A percentile compares a stretch with the other conserved stretches of the same genome.
These are phyloP conservation scores for Salpingus planirostris DNA, from an alignment of 2,888 invertebrate genomes.

Conservation along the genomic window DNA sequence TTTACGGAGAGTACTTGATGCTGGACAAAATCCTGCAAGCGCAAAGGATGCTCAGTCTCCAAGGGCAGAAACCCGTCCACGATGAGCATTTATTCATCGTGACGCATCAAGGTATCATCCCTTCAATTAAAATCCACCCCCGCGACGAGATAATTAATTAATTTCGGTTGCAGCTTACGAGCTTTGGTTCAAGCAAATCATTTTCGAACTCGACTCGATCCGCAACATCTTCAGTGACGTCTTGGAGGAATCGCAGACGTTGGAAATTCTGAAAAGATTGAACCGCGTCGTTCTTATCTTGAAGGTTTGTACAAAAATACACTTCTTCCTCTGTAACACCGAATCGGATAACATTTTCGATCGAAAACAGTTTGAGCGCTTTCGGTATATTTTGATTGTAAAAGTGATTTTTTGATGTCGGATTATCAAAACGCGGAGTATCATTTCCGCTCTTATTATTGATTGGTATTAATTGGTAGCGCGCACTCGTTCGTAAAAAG, in stretches of 20 bases:
- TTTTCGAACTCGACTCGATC: constrained; percentile 93
- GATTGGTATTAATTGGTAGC: too few species aligned
- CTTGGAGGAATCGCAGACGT: constrained; percentile 83
- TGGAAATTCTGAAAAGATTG: constrained; percentile 85
- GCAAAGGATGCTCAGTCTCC: constrained; percentile 71
- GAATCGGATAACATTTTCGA: too few species aligned
- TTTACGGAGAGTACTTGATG: constrained; percentile 86
- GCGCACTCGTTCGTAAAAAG: too few species aligned
- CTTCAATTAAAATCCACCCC: too few species aligned
- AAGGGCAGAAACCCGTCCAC: constrained; percentile 69
- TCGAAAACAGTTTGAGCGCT: too few species aligned
- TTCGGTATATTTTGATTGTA: too few species aligned
- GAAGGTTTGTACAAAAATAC: constrained; percentile 50
- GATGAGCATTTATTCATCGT: constrained; percentile 97
- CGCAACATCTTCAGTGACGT: constrained; percentile 66
- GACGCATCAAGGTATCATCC: constrained; percentile 96
- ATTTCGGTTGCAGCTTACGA: constrained; percentile 73
- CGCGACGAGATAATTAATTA: neutral
- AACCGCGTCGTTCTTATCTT: constrained; percentile 88
- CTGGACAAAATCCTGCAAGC: constrained; percentile 77
- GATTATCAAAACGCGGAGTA: too few species aligned
- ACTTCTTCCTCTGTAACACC: too few species aligned
- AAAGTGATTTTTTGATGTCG: too few species aligned
- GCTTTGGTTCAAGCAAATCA: constrained; percentile 98
- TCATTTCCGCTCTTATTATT: too few species aligned